These are phyloP conservation scores for Alouatta palliata DNA, from an alignment of 2,113 vertebrate species.

Conservation along the genomic window DNA sequence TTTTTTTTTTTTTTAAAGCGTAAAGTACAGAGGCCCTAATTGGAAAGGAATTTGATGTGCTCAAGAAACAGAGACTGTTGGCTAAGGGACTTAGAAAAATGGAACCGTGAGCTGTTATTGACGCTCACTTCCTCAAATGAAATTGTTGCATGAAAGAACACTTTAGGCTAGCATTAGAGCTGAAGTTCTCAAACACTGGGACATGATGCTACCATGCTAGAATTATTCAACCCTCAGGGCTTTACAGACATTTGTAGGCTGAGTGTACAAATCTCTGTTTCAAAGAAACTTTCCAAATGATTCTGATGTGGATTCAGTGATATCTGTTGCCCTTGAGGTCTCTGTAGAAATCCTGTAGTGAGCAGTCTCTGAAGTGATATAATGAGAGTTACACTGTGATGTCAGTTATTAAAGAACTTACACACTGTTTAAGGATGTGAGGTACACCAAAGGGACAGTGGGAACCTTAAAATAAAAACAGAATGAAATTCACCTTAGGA, in stretches of 20 bases:
- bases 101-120: neutral
- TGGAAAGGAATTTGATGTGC: neutral
- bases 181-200: neutral
- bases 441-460: too few relatives aligned
- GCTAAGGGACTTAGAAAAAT: neutral
- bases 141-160: neutral
- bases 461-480: too few relatives aligned
- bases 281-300: neutral
- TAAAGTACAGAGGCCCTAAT: neutral
- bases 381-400: neutral
- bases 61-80: neutral
- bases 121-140: neutral
- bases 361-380: neutral
- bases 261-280: neutral
- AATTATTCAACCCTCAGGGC: neutral
- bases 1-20: too few relatives aligned
- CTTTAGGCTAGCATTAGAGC: neutral
- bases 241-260: neutral
- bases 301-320: neutral
- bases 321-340: neutral
- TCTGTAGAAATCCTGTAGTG: neutral
- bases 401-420: neutral
- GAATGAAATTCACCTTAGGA: neutral
- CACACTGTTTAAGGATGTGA: neutral
- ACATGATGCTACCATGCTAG: neutral